Evolutionary conservation across 2,888 invertebrate species (phyloP).

Genomic region (Opisthograptis luteolata): DNA sequence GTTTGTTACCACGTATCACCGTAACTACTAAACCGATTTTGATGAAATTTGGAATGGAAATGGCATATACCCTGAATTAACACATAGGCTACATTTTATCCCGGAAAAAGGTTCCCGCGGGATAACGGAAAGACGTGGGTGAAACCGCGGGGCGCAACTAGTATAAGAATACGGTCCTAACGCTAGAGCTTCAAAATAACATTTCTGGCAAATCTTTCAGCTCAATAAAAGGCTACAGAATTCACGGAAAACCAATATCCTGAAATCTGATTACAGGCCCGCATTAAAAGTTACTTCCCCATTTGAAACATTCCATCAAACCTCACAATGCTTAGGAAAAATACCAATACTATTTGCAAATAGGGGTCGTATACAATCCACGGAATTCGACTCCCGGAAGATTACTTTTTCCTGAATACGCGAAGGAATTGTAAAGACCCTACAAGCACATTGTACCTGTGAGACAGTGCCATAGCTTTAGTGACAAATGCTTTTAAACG

Average conservation of each 20-base stretch:
- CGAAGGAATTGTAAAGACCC: conserved; percentile 30
- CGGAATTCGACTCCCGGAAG: conserved; percentile 30
- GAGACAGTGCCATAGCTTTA: conserved; percentile 11
- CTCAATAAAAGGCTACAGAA: neutral
- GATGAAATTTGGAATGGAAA: no score
- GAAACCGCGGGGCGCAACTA: no score
- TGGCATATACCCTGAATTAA: no score
- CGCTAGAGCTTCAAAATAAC: no score
- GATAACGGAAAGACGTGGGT: no score
- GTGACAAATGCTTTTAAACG: no score
- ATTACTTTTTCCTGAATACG: conserved; percentile 40
- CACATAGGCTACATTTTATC: no score
- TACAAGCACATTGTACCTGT: conserved; percentile 8
- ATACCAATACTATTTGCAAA: conserved; percentile 33
- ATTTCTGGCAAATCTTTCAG: neutral
- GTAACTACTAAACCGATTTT: no score
- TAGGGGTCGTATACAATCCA: conserved; percentile 25
- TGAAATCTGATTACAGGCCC: conserved; percentile 12
- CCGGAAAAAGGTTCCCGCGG: no score
- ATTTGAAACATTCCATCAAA: conserved; percentile 22
- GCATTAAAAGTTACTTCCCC: conserved; percentile 17
- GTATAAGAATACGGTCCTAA: no score
- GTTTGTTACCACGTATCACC: no score
- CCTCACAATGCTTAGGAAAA: conserved; percentile 19
- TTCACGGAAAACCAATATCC: conserved; percentile 2